Conservation (phyloP, 1,140 invertebrate species). For the Homalodisca vitripennis region DNA sequence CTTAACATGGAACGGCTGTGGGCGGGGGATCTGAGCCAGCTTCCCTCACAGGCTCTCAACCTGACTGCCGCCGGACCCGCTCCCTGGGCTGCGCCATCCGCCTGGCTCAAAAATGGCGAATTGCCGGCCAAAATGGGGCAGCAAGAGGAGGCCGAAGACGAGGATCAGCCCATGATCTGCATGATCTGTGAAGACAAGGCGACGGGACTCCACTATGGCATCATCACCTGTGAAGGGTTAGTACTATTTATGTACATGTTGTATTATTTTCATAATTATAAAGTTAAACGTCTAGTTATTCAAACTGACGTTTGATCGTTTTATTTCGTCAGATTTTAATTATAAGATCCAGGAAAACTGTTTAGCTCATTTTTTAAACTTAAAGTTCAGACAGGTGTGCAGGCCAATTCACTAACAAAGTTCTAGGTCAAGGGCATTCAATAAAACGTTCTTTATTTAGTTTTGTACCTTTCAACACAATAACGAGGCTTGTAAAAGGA, state of each 20-base stretch:
- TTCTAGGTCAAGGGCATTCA: too few relatives aligned
- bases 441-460: too few relatives aligned
- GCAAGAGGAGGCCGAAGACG: slow-evolving; percentile 69
- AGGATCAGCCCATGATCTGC: slow-evolving; percentile 93
- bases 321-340: too few relatives aligned
- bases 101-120: slow-evolving; percentile 45
- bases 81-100: slow-evolving; percentile 42
- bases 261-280: too few relatives aligned
- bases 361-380: too few relatives aligned
- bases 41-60: slow-evolving; percentile 78
- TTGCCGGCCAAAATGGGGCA: slow-evolving; percentile 35
- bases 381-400: too few relatives aligned
- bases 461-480: too few relatives aligned
- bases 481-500: too few relatives aligned
- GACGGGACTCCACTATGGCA: slow-evolving; percentile 96
- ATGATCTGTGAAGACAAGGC: slow-evolving; percentile 98
- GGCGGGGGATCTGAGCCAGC: slow-evolving; percentile 80
- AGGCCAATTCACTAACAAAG: too few relatives aligned
- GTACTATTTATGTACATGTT: slow-evolving; percentile 40
- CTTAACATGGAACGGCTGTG: slow-evolving; percentile 89
- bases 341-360: too few relatives aligned
- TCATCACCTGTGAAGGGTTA: slow-evolving; percentile 95
- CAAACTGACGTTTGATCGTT: too few relatives aligned
- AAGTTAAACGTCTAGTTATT: too few relatives aligned
- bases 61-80: slow-evolving; percentile 57